Conservation (phyloP, 2,797 vertebrate genomes). For the Xenopus petersii region DNA sequence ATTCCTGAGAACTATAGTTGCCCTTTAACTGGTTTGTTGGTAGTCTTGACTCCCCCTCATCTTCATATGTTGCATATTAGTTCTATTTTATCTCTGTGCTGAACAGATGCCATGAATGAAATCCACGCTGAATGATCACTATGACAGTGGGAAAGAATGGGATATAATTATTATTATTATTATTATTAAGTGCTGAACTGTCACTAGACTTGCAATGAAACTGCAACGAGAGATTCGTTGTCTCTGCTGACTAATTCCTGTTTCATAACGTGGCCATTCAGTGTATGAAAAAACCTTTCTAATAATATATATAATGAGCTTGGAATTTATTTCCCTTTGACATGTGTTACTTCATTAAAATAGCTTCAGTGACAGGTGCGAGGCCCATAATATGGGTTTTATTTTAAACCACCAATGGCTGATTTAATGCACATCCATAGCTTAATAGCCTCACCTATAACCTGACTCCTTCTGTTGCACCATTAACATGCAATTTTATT, state of each 20-base stretch:
- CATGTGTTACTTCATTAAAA: slow-evolving; percentile 10
- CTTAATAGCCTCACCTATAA: no score
- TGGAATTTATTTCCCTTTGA: slow-evolving; percentile 12
- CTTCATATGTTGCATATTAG: no score
- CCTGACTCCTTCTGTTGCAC: no score
- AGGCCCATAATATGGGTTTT: background rate
- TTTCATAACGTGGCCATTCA: slow-evolving; percentile 7
- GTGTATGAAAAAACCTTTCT: slow-evolving; percentile 14
- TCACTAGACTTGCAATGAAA: slow-evolving; percentile 16
- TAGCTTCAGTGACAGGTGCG: slow-evolving; percentile 19
- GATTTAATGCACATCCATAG: no score
- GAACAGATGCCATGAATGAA: background rate
- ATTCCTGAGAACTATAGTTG: no score
- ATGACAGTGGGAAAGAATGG: slow-evolving; percentile 1
- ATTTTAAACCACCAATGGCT: no score
- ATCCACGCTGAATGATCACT: background rate
- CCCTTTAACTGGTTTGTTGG: no score
- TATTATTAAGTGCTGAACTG: background rate
- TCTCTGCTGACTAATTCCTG: slow-evolving; percentile 13
- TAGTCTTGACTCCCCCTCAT: no score
- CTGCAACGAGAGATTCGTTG: slow-evolving; percentile 18
- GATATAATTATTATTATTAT: slow-evolving; percentile 11
- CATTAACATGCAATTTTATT: no score
- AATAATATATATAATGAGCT: slow-evolving; percentile 28
- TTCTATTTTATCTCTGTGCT: background rate